phyloP scores from a whole-genome alignment of 2,113 vertebrate species.

The Sphyrna mokarran region DNA sequence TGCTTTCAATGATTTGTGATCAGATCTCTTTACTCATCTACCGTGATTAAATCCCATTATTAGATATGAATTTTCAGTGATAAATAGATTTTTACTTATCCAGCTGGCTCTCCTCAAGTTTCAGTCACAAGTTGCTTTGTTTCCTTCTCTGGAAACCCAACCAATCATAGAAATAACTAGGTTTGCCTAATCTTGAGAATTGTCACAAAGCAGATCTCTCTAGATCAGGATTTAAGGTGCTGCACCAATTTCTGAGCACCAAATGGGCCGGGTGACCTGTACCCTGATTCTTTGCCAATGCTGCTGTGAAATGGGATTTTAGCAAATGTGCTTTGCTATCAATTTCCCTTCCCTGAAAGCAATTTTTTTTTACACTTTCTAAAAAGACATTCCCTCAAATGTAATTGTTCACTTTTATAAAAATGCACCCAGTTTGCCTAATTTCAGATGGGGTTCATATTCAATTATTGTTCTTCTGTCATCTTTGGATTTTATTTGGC shows the following conservation, averaged over 20 bases:
- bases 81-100: too few species aligned
- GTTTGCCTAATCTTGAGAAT: not conserved
- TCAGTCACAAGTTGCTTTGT: not conserved
- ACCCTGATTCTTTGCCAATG: not conserved
- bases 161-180: not conserved
- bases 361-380: not conserved
- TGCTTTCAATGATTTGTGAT: too few species aligned
- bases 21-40: too few species aligned
- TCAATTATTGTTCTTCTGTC: not conserved
- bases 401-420: not conserved
- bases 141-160: not conserved
- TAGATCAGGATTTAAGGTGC: not conserved
- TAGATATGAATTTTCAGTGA: too few species aligned
- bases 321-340: too few species aligned
- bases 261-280: not conserved
- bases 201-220: not conserved
- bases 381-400: not conserved
- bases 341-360: too few species aligned
- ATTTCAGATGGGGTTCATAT: not conserved
- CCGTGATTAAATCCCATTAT: too few species aligned
- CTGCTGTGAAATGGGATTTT: not conserved
- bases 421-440: not conserved
- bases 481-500: too few species aligned
- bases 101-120: not conserved
- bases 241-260: not conserved